Evolutionary conservation across 2,888 invertebrate genomes (phyloP).

Genomic region (Cephus sareptanus): DNA sequence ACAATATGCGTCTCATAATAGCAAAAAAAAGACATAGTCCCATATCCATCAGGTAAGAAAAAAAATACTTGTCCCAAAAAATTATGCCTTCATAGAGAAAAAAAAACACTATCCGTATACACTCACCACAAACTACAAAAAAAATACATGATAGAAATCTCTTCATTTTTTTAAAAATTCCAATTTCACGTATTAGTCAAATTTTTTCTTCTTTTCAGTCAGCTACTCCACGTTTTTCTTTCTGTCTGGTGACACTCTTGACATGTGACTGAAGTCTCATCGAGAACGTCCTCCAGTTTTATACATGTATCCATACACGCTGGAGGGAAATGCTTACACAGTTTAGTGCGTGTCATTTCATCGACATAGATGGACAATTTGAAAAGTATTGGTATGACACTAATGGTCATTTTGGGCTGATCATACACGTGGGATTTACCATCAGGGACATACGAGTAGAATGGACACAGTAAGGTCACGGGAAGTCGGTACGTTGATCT

Average conservation of each 20-base stretch:
- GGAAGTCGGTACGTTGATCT: not conserved
- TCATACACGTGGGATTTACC: not conserved
- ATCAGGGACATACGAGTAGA: not conserved
- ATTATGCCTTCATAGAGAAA: not conserved
- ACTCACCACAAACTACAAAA: not conserved
- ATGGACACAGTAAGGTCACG: not conserved
- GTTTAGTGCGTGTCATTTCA: not conserved
- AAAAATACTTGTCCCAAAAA: not conserved
- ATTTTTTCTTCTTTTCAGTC: not conserved
- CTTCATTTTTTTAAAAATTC: not conserved
- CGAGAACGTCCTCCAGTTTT: constrained; percentile 17
- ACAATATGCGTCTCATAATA: no score
- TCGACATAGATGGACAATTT: not conserved
- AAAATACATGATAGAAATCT: not conserved
- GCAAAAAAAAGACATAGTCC: not conserved
- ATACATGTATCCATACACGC: constrained; percentile 7
- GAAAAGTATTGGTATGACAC: not conserved
- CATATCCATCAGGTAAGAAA: not conserved
- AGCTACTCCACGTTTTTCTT: not conserved
- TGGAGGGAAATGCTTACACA: not conserved
- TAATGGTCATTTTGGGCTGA: not conserved
- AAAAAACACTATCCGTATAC: not conserved
- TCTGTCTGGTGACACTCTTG: not conserved
- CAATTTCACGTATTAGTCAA: not conserved
- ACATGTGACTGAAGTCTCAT: constrained; percentile 19